Conservation (phyloP, 2,797 vertebrate species). For the Helostoma temminkii region DNA sequence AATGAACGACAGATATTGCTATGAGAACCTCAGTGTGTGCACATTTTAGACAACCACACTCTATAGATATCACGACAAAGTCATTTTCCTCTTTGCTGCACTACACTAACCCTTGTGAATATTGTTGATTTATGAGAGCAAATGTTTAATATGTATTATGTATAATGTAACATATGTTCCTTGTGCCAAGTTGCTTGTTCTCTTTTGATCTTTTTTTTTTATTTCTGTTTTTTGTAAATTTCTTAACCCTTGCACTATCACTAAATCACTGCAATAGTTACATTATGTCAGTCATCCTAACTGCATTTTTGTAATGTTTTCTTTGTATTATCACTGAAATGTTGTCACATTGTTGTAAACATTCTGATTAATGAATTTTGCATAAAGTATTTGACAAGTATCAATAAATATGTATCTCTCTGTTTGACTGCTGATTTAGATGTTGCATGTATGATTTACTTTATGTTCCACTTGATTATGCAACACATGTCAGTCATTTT, state of each 20-base stretch:
- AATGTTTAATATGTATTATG: conserved; percentile 56
- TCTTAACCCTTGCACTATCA: conserved; percentile 67
- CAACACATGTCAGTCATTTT: too few species aligned
- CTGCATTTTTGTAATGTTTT: conserved; percentile 67
- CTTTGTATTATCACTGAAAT: conserved; percentile 72
- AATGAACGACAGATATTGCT: conserved; percentile 30
- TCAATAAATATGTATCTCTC: conserved; percentile 7
- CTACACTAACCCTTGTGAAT: conserved; percentile 40
- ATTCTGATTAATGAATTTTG: conserved; percentile 71
- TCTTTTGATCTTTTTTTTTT: conserved; percentile 48
- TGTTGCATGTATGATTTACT: too few species aligned
- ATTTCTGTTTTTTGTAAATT: conserved; percentile 52
- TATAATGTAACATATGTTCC: conserved; percentile 74
- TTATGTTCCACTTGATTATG: too few species aligned
- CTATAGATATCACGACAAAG: conserved; percentile 14
- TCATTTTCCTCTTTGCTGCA: conserved; percentile 48
- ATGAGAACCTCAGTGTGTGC: conserved; percentile 25
- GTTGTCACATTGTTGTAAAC: conserved; percentile 70
- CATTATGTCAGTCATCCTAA: conserved; percentile 58
- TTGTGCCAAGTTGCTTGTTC: conserved; percentile 87
- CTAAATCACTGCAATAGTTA: conserved; percentile 60
- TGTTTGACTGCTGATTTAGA: too few species aligned
- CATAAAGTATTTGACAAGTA: conserved; percentile 78
- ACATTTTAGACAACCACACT: conserved; percentile 32
- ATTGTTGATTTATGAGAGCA: conserved; percentile 23